Base-by-base conservation (phyloP, 2,888 invertebrate genomes). In the Synergus itoensis region DNA sequence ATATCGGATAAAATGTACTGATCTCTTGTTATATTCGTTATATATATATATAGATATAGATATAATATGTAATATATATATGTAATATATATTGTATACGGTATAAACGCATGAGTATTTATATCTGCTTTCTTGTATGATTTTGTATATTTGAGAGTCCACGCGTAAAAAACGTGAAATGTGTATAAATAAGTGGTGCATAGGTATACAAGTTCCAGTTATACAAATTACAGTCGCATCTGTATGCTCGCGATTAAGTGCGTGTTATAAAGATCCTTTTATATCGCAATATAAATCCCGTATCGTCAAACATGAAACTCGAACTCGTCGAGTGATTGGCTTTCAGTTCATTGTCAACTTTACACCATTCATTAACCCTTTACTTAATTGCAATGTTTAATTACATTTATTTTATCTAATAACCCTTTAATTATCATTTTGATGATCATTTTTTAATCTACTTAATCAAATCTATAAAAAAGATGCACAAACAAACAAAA, bases 121-220 rank as follows among this genome's bases (percentile, higher is more conserved):
- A 83, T 81, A 83, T 83, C 80, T 73, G 76, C 77, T 81, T 81
- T 77, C 78, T 78, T 81, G 79, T 80, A 81, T 80, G 83, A 48
- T 53, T 36, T 48, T 43, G 48, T 53, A 45, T 28, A 45, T 28
- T n/a, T 45, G 41, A 36, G 53, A 45, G 43, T 57, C 28, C 75
- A 48, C 65, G 4, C 53, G n/a, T 41, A 7, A 12, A 57, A 60
- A 77, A 78, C 43, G 40, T 67, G 48, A 57, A 60, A 69, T 57
- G 57, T 80, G n/a, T 65, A 53, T 64, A 14, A 77, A 63, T 73
- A 73, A 36, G 21, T 21, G 21, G 60, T 60, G 60, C 60, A 60
- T 21, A 73, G n/a, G n/a, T n/a, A n/a, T 36, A n/a, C 28, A 48
- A n/a, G 16, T 9, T 28, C 48, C 16, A 60, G 36, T 73, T 53